These are phyloP conservation scores for Platycheirus albimanus DNA, from an alignment of 2,888 invertebrate genomes.

Conservation along the genomic window DNA sequence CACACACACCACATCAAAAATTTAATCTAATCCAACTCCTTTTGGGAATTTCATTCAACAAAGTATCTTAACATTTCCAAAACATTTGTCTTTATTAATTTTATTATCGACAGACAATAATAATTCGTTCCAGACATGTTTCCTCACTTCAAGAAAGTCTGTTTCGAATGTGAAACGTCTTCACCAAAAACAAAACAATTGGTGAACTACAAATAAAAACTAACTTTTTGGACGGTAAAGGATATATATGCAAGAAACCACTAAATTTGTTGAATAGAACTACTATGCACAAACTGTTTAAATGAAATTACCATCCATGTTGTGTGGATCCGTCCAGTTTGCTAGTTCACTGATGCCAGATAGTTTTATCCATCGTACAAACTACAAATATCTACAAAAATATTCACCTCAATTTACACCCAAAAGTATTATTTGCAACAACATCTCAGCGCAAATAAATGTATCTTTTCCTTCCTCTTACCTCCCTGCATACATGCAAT, in stretches of 20 bases:
- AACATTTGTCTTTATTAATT: slow-evolving; percentile 43
- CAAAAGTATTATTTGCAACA: slow-evolving; percentile 34
- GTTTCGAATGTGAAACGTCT: slow-evolving; percentile 34
- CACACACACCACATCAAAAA: too few relatives aligned
- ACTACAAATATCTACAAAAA: too few relatives aligned
- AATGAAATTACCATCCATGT: slow-evolving; percentile 30
- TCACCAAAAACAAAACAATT: slow-evolving; percentile 9
- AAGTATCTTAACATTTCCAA: slow-evolving; percentile 36
- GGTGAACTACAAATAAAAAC: neutral
- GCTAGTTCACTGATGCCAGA: neutral
- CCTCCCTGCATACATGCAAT: neutral
- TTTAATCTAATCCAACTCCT: slow-evolving; percentile 20
- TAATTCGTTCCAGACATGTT: slow-evolving; percentile 27
- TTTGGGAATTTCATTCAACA: slow-evolving; percentile 14
- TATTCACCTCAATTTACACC: slow-evolving; percentile 22
- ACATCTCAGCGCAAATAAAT: slow-evolving; percentile 33
- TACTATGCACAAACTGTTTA: neutral
- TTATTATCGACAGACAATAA: slow-evolving; percentile 39
- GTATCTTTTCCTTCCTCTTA: neutral
- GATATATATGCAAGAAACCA: neutral
- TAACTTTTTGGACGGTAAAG: neutral
- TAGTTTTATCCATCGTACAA: slow-evolving; percentile 26
- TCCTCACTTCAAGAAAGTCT: neutral
- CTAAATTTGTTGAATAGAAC: neutral
- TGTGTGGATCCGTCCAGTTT: neutral